Conservation (phyloP, 2,888 invertebrate species). For the Nezara viridula region DNA sequence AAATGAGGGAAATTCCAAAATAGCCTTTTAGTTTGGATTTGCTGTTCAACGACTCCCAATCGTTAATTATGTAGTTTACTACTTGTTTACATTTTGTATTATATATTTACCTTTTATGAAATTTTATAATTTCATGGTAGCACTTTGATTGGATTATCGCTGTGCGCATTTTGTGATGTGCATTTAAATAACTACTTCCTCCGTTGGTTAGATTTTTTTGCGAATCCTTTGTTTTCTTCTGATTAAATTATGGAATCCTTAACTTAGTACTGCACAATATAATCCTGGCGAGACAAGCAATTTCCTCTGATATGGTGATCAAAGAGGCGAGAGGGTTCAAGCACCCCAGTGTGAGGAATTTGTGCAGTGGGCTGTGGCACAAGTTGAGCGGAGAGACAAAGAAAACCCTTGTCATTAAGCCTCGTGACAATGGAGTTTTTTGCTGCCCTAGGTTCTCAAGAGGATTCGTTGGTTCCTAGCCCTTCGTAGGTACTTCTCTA, state of each 20-base stretch:
- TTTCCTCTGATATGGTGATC: not conserved
- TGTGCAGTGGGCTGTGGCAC: conserved; percentile 13
- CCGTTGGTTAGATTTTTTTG: not conserved
- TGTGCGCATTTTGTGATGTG: no score
- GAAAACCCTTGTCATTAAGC: conserved; percentile 40
- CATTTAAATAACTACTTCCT: no score
- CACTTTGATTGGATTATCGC: no score
- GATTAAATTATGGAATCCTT: not conserved
- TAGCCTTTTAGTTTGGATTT: no score
- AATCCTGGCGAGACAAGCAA: not conserved
- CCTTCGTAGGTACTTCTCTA: not conserved
- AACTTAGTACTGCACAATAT: not conserved
- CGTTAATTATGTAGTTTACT: no score
- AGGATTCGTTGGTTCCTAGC: not conserved
- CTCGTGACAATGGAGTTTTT: conserved; percentile 39
- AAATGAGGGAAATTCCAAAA: no score
- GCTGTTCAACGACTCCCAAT: no score
- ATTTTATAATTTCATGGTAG: no score
- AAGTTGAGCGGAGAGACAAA: conserved; percentile 49
- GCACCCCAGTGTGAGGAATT: conserved; percentile 22
- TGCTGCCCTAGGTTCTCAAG: not conserved
- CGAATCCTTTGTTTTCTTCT: not conserved
- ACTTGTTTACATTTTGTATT: no score
- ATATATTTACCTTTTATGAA: no score
- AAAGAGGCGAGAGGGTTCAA: not conserved